Conservation (phyloP, 2,113 vertebrate species). For the Sceloporus tristichus region DNA sequence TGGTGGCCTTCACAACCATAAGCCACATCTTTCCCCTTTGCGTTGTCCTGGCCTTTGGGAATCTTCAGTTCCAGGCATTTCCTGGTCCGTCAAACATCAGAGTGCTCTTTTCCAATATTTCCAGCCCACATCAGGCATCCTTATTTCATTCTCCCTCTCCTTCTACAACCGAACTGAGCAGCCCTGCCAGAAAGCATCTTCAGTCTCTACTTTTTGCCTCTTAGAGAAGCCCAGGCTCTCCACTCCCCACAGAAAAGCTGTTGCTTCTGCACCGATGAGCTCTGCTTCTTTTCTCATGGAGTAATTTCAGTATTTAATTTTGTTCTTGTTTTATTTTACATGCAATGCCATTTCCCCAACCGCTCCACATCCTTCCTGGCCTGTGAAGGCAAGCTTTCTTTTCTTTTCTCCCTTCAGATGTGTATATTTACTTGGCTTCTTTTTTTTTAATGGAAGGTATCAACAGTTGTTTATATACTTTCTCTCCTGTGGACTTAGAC, state of each 20-base stretch:
- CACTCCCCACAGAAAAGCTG: conserved; percentile 43
- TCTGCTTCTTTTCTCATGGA: background rate
- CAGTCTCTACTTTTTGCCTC: no score
- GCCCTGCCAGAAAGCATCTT: background rate
- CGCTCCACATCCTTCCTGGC: conserved; percentile 65
- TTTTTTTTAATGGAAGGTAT: conserved; percentile 69
- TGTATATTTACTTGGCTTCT: conserved; percentile 71
- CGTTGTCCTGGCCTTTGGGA: background rate
- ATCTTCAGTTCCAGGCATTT: background rate
- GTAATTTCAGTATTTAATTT: conserved; percentile 63
- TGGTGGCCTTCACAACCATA: no score
- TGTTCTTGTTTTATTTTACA: conserved; percentile 53
- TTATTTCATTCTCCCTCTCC: no score
- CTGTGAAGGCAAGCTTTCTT: conserved; percentile 48
- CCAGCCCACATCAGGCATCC: no score
- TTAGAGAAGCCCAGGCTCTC: conserved; percentile 37
- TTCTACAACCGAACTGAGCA: background rate
- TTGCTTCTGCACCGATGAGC: background rate
- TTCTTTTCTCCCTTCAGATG: conserved; percentile 55
- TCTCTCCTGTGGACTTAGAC: conserved; percentile 47
- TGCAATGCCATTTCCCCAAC: background rate
- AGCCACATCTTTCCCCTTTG: no score
- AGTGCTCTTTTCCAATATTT: background rate
- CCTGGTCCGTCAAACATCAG: no score
- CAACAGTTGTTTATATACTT: conserved; percentile 65